Conservation (phyloP, 2,113 vertebrate species). For the Plectropomus leopardus region DNA sequence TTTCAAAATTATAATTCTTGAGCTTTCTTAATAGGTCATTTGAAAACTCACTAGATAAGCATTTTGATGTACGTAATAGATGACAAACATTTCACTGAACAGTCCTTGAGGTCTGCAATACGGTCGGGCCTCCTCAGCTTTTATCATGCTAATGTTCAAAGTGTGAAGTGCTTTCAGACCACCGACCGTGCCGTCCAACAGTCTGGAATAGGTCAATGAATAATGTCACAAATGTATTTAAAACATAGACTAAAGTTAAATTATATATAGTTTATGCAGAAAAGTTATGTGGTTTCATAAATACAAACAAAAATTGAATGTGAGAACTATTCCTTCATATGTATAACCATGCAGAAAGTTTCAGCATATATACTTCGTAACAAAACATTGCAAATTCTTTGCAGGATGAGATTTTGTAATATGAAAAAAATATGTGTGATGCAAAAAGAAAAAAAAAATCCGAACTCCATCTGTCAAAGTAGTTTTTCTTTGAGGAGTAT, state of each 20-base stretch:
- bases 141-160: constrained; percentile 68
- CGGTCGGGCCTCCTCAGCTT: constrained; percentile 37
- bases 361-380: background rate
- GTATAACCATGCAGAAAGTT: background rate
- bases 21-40: background rate
- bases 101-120: constrained; percentile 21
- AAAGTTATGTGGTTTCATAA: background rate
- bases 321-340: background rate
- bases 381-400: background rate
- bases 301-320: background rate
- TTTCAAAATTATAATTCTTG: background rate
- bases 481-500: background rate
- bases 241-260: background rate
- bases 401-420: background rate
- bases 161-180: constrained; percentile 57
- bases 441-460: background rate
- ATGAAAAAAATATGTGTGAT: background rate
- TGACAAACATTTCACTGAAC: constrained; percentile 28
- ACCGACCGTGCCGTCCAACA: constrained; percentile 49
- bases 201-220: constrained; percentile 42
- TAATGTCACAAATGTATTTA: background rate
- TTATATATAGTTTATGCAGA: background rate
- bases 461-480: background rate
- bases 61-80: constrained; percentile 7
- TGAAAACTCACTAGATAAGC: constrained; percentile 19